phyloP scores from a whole-genome alignment of 1,140 invertebrate species.

The Riptortus pedestris region DNA sequence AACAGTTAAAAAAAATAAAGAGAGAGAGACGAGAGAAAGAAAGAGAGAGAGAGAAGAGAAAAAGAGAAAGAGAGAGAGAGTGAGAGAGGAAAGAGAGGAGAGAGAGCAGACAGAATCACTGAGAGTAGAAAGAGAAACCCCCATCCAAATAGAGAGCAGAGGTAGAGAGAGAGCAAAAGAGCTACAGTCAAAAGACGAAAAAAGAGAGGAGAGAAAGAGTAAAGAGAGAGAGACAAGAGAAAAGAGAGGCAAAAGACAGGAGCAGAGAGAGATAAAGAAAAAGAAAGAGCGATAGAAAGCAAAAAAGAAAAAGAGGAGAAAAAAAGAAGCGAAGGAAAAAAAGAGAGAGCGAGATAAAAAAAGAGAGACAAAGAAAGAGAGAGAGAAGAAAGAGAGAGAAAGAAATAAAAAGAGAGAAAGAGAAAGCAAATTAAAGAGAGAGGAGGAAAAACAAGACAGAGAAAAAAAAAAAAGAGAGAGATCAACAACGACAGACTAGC shows the following conservation, averaged over 20 bases:
- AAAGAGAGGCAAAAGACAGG: neutral
- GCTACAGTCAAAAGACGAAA: too few relatives aligned
- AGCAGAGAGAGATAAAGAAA: neutral
- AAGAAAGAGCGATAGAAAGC: neutral
- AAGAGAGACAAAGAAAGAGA: neutral
- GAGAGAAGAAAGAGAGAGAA: neutral
- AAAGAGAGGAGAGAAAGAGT: neutral
- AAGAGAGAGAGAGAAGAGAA: too few relatives aligned
- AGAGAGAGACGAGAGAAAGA: too few relatives aligned
- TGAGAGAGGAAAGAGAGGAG: too few relatives aligned
- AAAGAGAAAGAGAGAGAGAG: too few relatives aligned
- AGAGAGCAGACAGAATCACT: too few relatives aligned
- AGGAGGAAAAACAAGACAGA: too few relatives aligned
- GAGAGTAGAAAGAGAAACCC: too few relatives aligned
- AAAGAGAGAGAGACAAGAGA: constrained; percentile 2
- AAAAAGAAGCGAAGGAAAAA: neutral
- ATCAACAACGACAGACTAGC: neutral
- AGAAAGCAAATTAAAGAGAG: neutral
- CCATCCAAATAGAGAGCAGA: neutral
- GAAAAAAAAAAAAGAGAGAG: neutral
- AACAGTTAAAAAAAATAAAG: too few relatives aligned
- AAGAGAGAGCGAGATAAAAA: too few relatives aligned
- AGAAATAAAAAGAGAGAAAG: neutral
- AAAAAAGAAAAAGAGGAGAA: neutral
- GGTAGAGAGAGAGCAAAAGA: neutral